Conservation (phyloP, 2,888 invertebrate species). For the Ennomos fuscantarius region DNA sequence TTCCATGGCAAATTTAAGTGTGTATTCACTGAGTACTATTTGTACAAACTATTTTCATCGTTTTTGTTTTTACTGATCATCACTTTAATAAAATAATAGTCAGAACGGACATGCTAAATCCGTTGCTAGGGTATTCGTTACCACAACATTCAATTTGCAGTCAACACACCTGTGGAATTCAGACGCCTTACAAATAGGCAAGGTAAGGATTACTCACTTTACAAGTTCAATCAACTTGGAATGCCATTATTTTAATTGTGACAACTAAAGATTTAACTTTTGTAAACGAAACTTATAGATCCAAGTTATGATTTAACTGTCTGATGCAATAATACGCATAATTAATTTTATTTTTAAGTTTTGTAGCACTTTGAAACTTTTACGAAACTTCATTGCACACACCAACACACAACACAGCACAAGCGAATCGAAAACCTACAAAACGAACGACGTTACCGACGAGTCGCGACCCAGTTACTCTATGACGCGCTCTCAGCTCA, state of each 20-base stretch:
- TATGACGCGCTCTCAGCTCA: conserved; percentile 24
- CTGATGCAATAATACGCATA: neutral
- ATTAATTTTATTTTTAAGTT: conserved; percentile 27
- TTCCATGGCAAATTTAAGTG: conserved; percentile 62
- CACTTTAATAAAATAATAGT: conserved; percentile 4
- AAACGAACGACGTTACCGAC: conserved; percentile 2
- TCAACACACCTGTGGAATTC: conserved; percentile 74
- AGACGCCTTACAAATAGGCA: conserved; percentile 61
- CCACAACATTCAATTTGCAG: conserved; percentile 72
- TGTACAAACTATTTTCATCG: conserved; percentile 30
- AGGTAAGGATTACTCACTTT: conserved; percentile 55
- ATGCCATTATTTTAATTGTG: conserved; percentile 45
- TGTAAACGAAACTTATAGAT: neutral
- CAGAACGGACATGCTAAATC: conserved; percentile 32
- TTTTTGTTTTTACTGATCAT: conserved; percentile 9
- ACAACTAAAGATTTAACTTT: conserved; percentile 17
- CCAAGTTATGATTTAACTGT: neutral
- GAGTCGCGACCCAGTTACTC: neutral
- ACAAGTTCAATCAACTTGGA: conserved; percentile 81
- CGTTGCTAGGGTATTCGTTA: conserved; percentile 77
- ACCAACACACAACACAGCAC: conserved; percentile 34
- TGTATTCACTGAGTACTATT: conserved; percentile 39
- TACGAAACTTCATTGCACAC: conserved; percentile 66
- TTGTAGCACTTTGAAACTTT: conserved; percentile 51
- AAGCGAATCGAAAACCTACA: conserved; percentile 19